These are phyloP conservation scores for Conus betulinus DNA, from an alignment of 1,140 invertebrate genomes.

Conservation along the genomic window DNA sequence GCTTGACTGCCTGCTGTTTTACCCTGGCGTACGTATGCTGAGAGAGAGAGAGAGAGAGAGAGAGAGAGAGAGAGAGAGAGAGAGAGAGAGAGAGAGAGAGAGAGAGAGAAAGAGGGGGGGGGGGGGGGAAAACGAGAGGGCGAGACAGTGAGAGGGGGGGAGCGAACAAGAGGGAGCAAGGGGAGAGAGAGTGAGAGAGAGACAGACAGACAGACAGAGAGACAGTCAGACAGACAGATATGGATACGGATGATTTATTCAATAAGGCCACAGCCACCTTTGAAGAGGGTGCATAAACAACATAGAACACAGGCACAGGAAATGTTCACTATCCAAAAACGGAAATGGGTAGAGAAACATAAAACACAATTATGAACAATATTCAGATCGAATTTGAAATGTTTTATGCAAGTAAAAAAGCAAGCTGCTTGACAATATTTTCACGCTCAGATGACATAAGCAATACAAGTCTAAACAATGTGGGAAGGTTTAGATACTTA, in stretches of 20 bases:
- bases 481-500: neutral
- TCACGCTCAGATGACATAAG: neutral
- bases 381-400: too few species aligned
- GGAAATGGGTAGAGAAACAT: too few species aligned
- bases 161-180: too few species aligned
- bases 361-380: too few species aligned
- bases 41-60: too few species aligned
- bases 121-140: too few species aligned
- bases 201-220: neutral
- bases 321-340: conserved; percentile 82
- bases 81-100: neutral
- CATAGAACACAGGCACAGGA: conserved; percentile 82
- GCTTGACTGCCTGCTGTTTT: too few species aligned
- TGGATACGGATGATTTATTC: too few species aligned
- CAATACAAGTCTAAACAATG: neutral
- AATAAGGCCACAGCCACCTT: neutral
- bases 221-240: neutral
- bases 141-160: neutral
- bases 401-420: neutral
- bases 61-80: neutral
- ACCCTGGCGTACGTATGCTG: too few species aligned
- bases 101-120: neutral
- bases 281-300: conserved; percentile 70
- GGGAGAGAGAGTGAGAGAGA: neutral
- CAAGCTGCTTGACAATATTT: neutral